Evolutionary conservation across 2,113 vertebrate genomes (phyloP), one percentile per base, ranked within the genome.

Genomic region (Oncorhynchus masou): DNA sequence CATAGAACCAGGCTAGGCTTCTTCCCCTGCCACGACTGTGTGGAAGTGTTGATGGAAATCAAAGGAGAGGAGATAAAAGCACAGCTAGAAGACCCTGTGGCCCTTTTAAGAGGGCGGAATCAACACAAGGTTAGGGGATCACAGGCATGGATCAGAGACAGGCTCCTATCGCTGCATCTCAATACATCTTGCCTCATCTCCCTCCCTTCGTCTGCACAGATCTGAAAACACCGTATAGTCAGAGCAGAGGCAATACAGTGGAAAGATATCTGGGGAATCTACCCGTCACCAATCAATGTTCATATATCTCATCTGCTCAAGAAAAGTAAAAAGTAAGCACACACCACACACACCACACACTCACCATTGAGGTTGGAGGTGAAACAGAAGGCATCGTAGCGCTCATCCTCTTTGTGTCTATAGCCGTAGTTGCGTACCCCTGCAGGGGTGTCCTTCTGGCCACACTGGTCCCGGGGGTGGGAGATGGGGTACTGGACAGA

Each of bases 371-470:
- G 94, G 82, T 97, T 97, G 74, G 96, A 97, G 1, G 97, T 97
- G 90, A 98, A 98, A 89, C 97, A 99, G 92, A 99, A 99, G 45
- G 95, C 95, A 0, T 99, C 96, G 0, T 97, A 98, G 83, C 87
- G 95, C 79, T 98, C 96, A 1, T 92, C 93, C 0, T 96, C 95
- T 83, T 98, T 96, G 86, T 99, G 97, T 12, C 96, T 90, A 81
- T 95, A 97, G 24, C 97, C 97, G 2, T 99, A 99, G 83, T 95
- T 98, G 8, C 97, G 92, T 0, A 98, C 95, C 0, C 96, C 96
- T 0, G 95, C 93, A 0, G 95, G 92, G 0, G 83, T 90, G 71
- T 95, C 94, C 74, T 94, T 95, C 45, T 77, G 92, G 19, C 97
- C 97, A 2, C 97, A 99, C 73, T 94, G 81, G 69, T 96, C 96